These are phyloP conservation scores for Drosophila pachea DNA, from an alignment of 1,140 invertebrate genomes.

Conservation along the genomic window DNA sequence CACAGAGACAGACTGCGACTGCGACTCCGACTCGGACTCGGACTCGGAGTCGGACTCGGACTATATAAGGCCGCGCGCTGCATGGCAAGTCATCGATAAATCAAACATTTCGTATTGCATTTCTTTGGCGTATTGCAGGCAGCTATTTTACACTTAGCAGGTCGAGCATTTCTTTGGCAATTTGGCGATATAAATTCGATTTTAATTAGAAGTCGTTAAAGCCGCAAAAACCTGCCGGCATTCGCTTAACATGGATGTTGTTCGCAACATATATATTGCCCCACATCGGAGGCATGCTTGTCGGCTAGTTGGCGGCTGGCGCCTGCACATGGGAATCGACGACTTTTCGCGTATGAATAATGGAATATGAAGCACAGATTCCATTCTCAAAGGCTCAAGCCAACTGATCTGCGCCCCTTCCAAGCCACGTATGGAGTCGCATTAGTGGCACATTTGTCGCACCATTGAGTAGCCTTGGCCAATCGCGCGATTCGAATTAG, in stretches of 20 bases:
- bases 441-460: slow-evolving; percentile 9
- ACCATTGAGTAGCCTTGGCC: slow-evolving; percentile 34
- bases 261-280: neutral
- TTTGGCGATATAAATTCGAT: slow-evolving; percentile 60
- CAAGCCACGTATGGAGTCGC: no score
- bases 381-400: neutral
- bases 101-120: slow-evolving; percentile 62
- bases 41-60: slow-evolving; percentile 20
- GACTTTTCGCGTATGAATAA: no score
- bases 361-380: neutral
- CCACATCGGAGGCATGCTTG: slow-evolving; percentile 3
- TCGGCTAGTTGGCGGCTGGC: neutral
- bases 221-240: slow-evolving; percentile 71
- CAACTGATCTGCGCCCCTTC: no score
- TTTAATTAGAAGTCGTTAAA: slow-evolving; percentile 77
- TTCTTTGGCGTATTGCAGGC: slow-evolving; percentile 33
- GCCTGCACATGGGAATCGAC: neutral
- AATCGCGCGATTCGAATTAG: slow-evolving; percentile 32
- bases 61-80: slow-evolving; percentile 47
- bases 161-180: slow-evolving; percentile 61
- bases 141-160: slow-evolving; percentile 74
- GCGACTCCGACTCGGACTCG: no score
- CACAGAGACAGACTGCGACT: slow-evolving; percentile 27
- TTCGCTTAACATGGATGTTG: slow-evolving; percentile 42
- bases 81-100: slow-evolving; percentile 59